Percentiles rank a stretch among this genome's conserved stretches.
phyloP scores from a whole-genome alignment of 2,797 vertebrate genomes.

The Melanogrammus aeglefinus region DNA sequence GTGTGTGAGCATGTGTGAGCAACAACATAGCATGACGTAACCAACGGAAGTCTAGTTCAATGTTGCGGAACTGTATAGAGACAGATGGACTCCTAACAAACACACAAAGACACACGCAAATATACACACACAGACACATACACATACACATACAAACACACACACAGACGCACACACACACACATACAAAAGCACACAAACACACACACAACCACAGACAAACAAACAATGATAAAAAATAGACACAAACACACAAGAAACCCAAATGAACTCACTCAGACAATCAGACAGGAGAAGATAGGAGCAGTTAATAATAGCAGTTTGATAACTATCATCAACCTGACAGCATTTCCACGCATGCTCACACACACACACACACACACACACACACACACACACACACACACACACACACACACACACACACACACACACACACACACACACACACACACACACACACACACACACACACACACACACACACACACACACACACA shows the following conservation, averaged over 20 bases:
- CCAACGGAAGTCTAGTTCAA: neutral
- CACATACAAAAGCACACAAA: neutral
- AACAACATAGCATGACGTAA: slow-evolving; percentile 6
- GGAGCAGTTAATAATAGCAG: neutral
- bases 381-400: neutral
- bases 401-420: neutral
- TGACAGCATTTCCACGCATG: neutral
- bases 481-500: neutral
- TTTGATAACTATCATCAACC: neutral
- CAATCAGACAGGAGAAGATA: neutral
- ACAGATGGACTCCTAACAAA: neutral
- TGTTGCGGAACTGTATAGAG: neutral
- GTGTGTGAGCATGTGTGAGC: neutral
- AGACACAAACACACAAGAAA: neutral
- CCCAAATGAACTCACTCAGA: neutral
- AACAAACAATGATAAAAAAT: too few relatives aligned
- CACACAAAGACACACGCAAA: neutral
- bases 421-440: neutral
- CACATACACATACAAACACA: neutral
- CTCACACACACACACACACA: neutral
- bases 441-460: neutral
- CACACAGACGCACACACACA: neutral
- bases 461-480: neutral
- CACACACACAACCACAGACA: slow-evolving; percentile 3
- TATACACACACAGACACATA: neutral